Evolutionary conservation across 2,113 vertebrate genomes (phyloP), one percentile per base, ranked within the genome.

Genomic region (Nyctereutes procyonoides): DNA sequence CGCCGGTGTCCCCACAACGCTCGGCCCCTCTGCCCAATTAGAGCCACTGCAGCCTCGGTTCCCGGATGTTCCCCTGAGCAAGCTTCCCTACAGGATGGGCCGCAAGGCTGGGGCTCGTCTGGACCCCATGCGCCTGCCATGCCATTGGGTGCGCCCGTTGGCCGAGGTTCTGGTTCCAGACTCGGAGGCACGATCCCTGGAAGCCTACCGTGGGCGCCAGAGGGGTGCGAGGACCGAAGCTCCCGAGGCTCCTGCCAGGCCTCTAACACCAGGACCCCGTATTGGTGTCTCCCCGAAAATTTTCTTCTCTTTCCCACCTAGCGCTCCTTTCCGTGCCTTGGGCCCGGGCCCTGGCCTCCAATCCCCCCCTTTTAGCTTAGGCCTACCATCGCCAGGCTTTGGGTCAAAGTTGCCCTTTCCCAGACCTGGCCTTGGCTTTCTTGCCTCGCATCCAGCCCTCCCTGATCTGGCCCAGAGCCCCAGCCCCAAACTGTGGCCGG

Each of bases 101-200:
- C 77, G 30, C 28, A 3, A 48, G 22, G n/a, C 32, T 77, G 0
- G 22, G 24, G 82, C 28, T 11, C 97, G 35, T 77, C 90, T 98
- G 92, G 88, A 98, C 10, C 95, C 85, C 0, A 32, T 82, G 9
- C 55, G 26, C 15, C 16, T 98, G 0, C 99, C 98, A 1, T 4
- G 24, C 58, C 98, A 84, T 53, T 97, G 97, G 83, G 74, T 99
- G 87, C 8, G 60, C 17, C 99, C 99, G 0, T 48, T 88, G 19
- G 98, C 98, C 7, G 97, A 98, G 95, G 98, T 99, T 69, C 24
- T 99, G 83, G 97, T 58, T 24, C 48, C 92, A 4, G 85, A 79
- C 2, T 4, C 43, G 0, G 26, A 69, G 38, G 12, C 0, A 4
- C 26, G 5, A 22, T 60, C 60, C 19, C 51, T 93, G 60, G 81